Evolutionary conservation across 2,888 invertebrate species (phyloP).

Genomic region (Steinernema hermaphroditum): DNA sequence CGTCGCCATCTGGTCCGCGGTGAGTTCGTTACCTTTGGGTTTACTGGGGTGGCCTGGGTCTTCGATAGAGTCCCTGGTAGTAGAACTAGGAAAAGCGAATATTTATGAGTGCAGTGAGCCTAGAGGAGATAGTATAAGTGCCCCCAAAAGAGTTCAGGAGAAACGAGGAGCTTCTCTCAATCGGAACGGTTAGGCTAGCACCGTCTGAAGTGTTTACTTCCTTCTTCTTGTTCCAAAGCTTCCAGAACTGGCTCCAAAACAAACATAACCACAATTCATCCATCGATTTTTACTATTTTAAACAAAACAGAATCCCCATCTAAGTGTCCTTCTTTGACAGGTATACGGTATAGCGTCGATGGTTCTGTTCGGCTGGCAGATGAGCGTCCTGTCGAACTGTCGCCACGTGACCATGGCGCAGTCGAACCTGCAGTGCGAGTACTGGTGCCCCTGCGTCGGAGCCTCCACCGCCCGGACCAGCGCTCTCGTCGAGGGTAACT

Average conservation of each 20-base stretch:
- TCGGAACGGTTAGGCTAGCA: too few relatives aligned
- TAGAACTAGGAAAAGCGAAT: too few relatives aligned
- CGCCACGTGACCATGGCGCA: slow-evolving; percentile 63
- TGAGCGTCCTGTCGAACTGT: slow-evolving; percentile 60
- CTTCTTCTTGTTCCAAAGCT: too few relatives aligned
- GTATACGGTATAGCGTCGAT: slow-evolving; percentile 60
- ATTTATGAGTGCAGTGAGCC: too few relatives aligned
- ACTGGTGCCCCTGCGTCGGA: slow-evolving; percentile 65
- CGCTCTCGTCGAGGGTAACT: slow-evolving; percentile 61
- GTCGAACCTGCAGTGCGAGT: slow-evolving; percentile 62
- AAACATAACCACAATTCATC: too few relatives aligned
- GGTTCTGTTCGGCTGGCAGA: slow-evolving; percentile 65
- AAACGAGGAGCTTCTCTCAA: too few relatives aligned
- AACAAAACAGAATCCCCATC: too few relatives aligned
- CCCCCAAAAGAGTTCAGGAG: too few relatives aligned
- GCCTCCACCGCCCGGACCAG: slow-evolving; percentile 62
- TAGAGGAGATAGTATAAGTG: too few relatives aligned
- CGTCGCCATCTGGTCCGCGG: slow-evolving; percentile 65
- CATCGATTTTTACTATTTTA: too few relatives aligned
- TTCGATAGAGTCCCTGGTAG: too few relatives aligned
- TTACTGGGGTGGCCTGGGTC: background rate
- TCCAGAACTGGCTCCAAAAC: background rate
- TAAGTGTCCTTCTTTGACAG: slow-evolving; percentile 38
- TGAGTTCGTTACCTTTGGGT: slow-evolving; percentile 43
- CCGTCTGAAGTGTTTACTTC: too few relatives aligned